Percentiles rank a stretch among this genome's conserved stretches.
These are phyloP conservation scores for Acleris holmiana DNA, from an alignment of 2,888 invertebrate species.

Conservation along the genomic window DNA sequence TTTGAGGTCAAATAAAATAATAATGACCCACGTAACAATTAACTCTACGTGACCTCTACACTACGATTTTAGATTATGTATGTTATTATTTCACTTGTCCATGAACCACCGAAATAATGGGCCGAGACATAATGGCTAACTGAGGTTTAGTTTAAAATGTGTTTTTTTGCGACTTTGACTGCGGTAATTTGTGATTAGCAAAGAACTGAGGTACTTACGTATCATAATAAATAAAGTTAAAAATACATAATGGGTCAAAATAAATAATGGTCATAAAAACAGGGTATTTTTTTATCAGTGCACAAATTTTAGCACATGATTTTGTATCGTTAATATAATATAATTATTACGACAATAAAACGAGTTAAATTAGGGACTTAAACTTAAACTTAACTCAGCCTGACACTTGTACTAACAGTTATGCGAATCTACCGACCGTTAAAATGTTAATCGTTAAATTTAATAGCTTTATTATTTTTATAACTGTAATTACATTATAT, in stretches of 20 bases:
- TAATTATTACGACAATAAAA: too few species aligned
- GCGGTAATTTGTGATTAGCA: too few species aligned
- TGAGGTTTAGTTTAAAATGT: background rate
- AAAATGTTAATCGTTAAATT: constrained; percentile 21
- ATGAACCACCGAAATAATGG: constrained; percentile 18
- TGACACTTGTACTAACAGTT: background rate
- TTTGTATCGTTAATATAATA: too few species aligned
- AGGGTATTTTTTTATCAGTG: too few species aligned
- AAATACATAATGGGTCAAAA: too few species aligned
- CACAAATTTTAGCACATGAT: too few species aligned
- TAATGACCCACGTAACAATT: constrained; percentile 15
- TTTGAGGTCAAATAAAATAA: background rate
- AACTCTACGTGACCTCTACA: constrained; percentile 10
- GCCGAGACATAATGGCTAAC: constrained; percentile 5
- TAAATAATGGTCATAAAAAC: too few species aligned
- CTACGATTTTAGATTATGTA: background rate
- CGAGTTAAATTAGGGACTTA: too few species aligned
- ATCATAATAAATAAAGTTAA: too few species aligned
- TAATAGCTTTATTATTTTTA: background rate
- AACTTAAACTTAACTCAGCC: constrained; percentile 4
- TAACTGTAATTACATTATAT: too few species aligned
- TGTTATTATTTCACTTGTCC: background rate
- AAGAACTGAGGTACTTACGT: too few species aligned
- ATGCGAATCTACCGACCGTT: constrained; percentile 10
- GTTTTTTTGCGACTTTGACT: background rate